Base-by-base conservation (phyloP, 2,113 vertebrate species). In the Coptodon rendalli region DNA sequence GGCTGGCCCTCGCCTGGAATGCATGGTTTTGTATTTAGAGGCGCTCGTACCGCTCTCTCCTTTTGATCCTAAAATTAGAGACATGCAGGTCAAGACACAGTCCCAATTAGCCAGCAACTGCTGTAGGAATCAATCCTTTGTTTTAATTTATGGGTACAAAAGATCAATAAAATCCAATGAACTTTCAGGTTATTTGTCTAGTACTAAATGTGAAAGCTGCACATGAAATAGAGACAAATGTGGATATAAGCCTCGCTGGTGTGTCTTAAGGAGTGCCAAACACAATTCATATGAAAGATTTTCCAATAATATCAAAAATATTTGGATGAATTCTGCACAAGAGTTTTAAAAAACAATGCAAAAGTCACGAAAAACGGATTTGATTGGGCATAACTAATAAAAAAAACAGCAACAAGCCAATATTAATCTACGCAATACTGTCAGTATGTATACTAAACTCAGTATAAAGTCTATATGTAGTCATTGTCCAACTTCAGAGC, bases 11-110 rank as follows among this genome's bases (percentile, higher is more conserved):
- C 17, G 36, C 31, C 57, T 76, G 85, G 87, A 92, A 93, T 91
- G 88, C 80, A 81, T 71, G 59, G 80, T 88, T 93, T 89, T 87
- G 83, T 87, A 45, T 84, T 83, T 24, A 79, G 63, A 86, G 85
- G 52, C 2, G 3, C 34, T 83, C 6, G 7, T 22, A 61, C 13
- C 19, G 2, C 87, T 43, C 22, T 76, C 6, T 87, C 3, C 54
- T 24, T 52, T 87, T 89, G 90, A 90, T 91, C 50, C 66, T 87
- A 54, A 80, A 79, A 81, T 86, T 85, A 86, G 53, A 86, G 43
- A 43, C 57, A 24, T 85, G 87, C 89, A 91, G 89, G 66, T 89
- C 76, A 89, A 4, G 27, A 50, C 52, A 40, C 54, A n/a, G 50
- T 38, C 29, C 29, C 53, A 86, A 57, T 89, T 45, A 89, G 6